Evolutionary conservation across 2,797 vertebrate genomes (phyloP).

Genomic region (Hoplostethus mediterraneus): DNA sequence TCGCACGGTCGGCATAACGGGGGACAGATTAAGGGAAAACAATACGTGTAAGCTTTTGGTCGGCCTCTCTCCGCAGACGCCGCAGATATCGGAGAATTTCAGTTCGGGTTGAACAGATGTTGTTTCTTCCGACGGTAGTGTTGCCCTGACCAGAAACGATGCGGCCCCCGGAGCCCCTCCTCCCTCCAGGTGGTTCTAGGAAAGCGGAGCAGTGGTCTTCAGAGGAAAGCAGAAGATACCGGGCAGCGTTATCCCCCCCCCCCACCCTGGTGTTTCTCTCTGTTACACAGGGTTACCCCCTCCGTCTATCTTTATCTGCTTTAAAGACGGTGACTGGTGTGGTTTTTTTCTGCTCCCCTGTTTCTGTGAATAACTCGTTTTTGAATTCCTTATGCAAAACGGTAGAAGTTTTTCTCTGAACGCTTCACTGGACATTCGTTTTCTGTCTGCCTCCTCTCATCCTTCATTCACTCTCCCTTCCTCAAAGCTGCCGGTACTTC

Average conservation of each 20-base stretch:
- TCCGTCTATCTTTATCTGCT: slow-evolving; percentile 23
- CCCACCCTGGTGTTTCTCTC: slow-evolving; percentile 16
- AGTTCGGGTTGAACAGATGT: not conserved
- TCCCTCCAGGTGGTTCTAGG: slow-evolving; percentile 9
- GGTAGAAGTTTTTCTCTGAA: slow-evolving; percentile 19
- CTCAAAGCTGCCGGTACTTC: slow-evolving; percentile 25
- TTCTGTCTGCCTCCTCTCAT: slow-evolving; percentile 43
- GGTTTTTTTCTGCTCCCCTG: slow-evolving; percentile 12
- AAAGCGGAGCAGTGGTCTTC: not conserved
- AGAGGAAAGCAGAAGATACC: slow-evolving; percentile 23
- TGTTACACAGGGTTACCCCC: slow-evolving; percentile 13
- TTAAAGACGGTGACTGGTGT: not conserved
- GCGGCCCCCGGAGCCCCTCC: too few relatives aligned
- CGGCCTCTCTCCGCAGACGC: not conserved
- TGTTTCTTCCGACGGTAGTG: too few relatives aligned
- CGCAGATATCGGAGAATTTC: not conserved
- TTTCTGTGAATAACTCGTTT: slow-evolving; percentile 21
- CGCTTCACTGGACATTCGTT: slow-evolving; percentile 59
- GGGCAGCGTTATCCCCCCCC: slow-evolving; percentile 33
- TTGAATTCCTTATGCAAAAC: slow-evolving; percentile 58
- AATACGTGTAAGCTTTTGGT: slow-evolving; percentile 9
- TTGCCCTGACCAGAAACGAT: not conserved
- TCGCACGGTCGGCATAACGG: slow-evolving; percentile 30
- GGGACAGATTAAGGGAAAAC: slow-evolving; percentile 31
- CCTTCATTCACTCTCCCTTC: slow-evolving; percentile 51